Evolutionary conservation across 2,888 invertebrate species (phyloP).

Genomic region (Ecliptopera silaceata): DNA sequence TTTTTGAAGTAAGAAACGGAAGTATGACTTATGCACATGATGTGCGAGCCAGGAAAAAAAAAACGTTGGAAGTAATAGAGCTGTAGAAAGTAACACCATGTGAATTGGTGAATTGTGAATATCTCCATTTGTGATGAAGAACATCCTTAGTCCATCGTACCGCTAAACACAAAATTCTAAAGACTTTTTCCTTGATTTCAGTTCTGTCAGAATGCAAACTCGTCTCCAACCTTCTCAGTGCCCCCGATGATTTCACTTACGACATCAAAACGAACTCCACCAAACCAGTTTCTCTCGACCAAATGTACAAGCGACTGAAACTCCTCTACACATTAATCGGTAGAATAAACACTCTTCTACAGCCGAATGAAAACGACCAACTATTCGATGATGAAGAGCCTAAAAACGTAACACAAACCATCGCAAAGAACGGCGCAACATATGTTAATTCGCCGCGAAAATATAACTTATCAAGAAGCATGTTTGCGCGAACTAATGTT

Average conservation of each 20-base stretch:
- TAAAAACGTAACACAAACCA: conserved; percentile 60
- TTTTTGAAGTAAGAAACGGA: no score
- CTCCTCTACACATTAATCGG: conserved; percentile 66
- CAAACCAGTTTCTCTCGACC: conserved; percentile 51
- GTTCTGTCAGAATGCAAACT: conserved; percentile 71
- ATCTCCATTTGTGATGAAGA: no score
- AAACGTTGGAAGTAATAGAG: no score
- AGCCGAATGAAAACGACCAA: conserved; percentile 66
- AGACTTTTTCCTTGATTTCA: conserved; percentile 39
- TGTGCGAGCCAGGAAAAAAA: no score
- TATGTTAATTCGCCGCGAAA: conserved; percentile 56
- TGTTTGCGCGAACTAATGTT: conserved; percentile 62
- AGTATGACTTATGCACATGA: no score
- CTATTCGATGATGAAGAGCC: conserved; percentile 50
- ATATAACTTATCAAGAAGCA: conserved; percentile 54
- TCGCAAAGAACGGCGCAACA: conserved; percentile 53
- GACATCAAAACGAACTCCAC: conserved; percentile 48
- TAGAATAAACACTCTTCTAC: conserved; percentile 59
- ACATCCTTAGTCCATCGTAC: no score
- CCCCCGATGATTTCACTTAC: conserved; percentile 50
- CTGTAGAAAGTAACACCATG: no score
- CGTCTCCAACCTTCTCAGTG: conserved; percentile 61
- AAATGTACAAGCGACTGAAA: conserved; percentile 66
- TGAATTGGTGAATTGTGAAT: no score
- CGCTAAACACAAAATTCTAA: no score